phyloP scores from a whole-genome alignment of 2,113 vertebrate species.

The Carettochelys insculpta region DNA sequence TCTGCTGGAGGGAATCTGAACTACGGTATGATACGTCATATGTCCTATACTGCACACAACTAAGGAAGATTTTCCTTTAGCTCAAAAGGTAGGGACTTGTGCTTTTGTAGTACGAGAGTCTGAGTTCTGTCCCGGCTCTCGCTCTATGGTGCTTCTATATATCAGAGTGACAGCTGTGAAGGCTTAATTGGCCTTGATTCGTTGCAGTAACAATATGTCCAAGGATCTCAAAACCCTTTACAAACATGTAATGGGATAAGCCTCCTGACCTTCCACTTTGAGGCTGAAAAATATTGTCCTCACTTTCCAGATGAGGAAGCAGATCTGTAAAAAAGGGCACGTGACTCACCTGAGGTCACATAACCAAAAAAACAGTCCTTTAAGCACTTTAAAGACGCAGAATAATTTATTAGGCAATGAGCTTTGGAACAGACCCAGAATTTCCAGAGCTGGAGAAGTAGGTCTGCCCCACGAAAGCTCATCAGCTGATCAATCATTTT shows the following conservation, averaged over 20 bases:
- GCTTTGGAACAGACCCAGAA: too few relatives aligned
- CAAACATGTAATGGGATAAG: neutral
- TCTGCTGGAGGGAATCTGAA: neutral
- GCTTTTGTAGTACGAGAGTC: neutral
- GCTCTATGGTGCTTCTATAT: neutral
- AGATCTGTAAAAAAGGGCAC: neutral
- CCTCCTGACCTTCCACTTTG: neutral
- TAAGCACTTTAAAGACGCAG: too few relatives aligned
- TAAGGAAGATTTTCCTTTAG: neutral
- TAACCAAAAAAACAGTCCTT: too few relatives aligned
- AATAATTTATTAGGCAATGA: too few relatives aligned
- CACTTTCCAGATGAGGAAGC: neutral
- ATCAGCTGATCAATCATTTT: too few relatives aligned
- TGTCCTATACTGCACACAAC: neutral
- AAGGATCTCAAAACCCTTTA: neutral
- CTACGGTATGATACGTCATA: neutral
- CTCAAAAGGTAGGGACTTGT: neutral
- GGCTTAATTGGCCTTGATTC: neutral
- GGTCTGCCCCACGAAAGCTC: too few relatives aligned
- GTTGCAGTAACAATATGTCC: neutral
- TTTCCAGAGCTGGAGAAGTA: too few relatives aligned
- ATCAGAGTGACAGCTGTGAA: neutral
- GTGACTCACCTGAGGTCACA: neutral
- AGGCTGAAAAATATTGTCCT: neutral
- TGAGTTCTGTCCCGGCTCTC: neutral